Base-by-base conservation (phyloP, 2,113 vertebrate genomes). In the Cottus gobio region DNA sequence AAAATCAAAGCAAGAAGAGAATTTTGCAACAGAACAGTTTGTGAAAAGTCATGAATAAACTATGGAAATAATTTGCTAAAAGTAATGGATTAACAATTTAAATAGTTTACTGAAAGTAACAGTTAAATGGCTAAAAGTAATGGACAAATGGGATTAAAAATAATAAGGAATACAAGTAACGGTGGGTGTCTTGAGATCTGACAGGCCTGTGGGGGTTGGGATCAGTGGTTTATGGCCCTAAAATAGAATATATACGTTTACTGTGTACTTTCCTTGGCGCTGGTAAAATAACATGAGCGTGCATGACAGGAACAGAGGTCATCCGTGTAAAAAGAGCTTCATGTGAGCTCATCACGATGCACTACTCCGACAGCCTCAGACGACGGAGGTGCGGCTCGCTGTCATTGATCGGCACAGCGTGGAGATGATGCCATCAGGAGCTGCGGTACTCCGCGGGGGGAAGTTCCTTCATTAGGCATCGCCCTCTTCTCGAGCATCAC, bases 351-450 rank as follows among this genome's bases (percentile, higher is more conserved):
- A 75, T 67, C 67, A 31, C 22, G 2, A 34, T 24, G n/a, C 34
- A 26, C 39, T 66, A 22, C 37, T 34, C 13, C 52, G 20, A 34
- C 16, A 39, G 30, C 36, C 46, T 61, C 26, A 28, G 69, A 52
- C 66, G 63, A 56, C 30, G 26, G 46, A 28, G 54, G 42, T 2
- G 44, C 48, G 1, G 58, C 63, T 76, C 48, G 79, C 44, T n/a
- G 44, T 61, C 31, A 54, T 4, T 77, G 73, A 73, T 26, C 7
- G 30, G 30, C 54, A 0, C 22, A 68, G 39, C 0, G 13, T 24
- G 24, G 34, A 73, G 37, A 61, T 56, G 72, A 84, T 22, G 58
- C 36, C 26, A 69, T 64, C 28, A 56, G 28, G 42, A 46, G 60
- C 42, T 44, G 60, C 30, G 28, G 28, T 44, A 13, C 54, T 52